Conservation (phyloP, 2,113 vertebrate species). For the Papio anubis region DNA sequence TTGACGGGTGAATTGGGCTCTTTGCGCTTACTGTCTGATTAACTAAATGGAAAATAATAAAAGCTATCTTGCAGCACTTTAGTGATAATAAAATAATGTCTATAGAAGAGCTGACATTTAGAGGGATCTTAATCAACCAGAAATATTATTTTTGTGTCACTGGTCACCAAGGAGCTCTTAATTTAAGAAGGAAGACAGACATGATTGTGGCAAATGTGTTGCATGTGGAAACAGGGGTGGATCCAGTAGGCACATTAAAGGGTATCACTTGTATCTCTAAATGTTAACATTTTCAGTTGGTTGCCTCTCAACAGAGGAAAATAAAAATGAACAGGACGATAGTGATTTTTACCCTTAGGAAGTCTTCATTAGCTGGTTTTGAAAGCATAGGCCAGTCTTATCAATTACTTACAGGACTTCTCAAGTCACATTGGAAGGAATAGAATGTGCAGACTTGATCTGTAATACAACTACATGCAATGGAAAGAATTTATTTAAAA, state of each 20-base stretch:
- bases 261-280: neutral
- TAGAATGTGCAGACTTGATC: neutral
- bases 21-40: neutral
- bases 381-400: neutral
- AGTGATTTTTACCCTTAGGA: neutral
- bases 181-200: neutral
- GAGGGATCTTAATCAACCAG: neutral
- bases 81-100: neutral
- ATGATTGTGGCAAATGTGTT: neutral
- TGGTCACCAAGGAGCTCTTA: neutral
- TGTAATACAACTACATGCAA: too few species aligned
- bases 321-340: neutral
- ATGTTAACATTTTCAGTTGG: neutral
- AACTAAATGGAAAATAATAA: neutral
- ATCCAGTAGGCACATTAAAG: too few species aligned
- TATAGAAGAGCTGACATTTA: neutral
- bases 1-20: neutral
- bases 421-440: neutral
- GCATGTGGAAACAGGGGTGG: neutral
- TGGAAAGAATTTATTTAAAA: neutral
- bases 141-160: neutral
- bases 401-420: fast-evolving
- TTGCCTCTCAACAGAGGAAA: neutral
- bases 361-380: neutral
- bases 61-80: neutral